Percentiles rank a stretch among this genome's conserved stretches.
phyloP scores from a whole-genome alignment of 2,888 invertebrate species.

The Tortricodes alternella region DNA sequence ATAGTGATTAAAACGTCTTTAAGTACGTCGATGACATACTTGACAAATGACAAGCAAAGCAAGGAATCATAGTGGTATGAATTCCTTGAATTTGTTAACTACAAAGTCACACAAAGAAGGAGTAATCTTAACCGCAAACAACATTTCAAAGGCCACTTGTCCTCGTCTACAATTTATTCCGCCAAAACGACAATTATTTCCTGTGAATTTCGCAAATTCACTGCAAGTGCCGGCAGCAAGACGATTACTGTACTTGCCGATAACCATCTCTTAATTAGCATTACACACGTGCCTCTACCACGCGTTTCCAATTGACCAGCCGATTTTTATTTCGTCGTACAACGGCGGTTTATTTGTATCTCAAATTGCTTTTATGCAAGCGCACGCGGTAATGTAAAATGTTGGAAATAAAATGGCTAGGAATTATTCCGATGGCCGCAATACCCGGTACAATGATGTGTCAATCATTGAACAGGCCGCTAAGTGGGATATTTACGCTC shows the following conservation, averaged over 20 bases:
- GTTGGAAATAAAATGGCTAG: slow-evolving; percentile 19
- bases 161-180: slow-evolving; percentile 5
- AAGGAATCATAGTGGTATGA: no score
- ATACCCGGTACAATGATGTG: slow-evolving; percentile 34
- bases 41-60: no score
- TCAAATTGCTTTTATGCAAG: slow-evolving; percentile 36
- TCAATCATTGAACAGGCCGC: slow-evolving; percentile 38
- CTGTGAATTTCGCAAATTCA: slow-evolving; percentile 22
- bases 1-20: no score
- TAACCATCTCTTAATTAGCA: slow-evolving; percentile 55
- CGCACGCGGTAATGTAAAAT: slow-evolving; percentile 40
- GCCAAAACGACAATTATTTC: slow-evolving; percentile 18
- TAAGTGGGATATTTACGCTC: slow-evolving; percentile 55
- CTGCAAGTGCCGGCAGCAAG: slow-evolving; percentile 1
- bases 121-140: neutral
- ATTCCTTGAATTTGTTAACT: neutral
- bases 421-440: slow-evolving; percentile 32
- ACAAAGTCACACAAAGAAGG: neutral
- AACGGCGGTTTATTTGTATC: slow-evolving; percentile 34
- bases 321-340: slow-evolving; percentile 33
- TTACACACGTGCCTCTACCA: slow-evolving; percentile 37
- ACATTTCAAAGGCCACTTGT: slow-evolving; percentile 11
- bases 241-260: slow-evolving; percentile 30
- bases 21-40: no score
- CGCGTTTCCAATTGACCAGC: slow-evolving; percentile 31